Base-by-base conservation (phyloP, 2,888 invertebrate genomes). In the Spodoptera picta region DNA sequence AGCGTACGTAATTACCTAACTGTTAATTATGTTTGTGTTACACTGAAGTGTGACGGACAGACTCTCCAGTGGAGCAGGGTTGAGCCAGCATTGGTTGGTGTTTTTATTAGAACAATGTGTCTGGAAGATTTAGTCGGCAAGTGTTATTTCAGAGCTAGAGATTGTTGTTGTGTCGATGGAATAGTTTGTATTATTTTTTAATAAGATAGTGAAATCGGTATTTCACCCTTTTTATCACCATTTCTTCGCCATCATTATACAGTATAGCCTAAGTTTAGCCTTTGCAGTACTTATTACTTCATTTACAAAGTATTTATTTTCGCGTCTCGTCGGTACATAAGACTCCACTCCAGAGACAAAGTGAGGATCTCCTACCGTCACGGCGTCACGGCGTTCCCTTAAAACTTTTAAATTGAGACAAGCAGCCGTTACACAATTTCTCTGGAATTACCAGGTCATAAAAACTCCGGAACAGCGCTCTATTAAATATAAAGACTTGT, bases 401-500 rank as follows among this genome's bases (percentile, higher is more conserved):
- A 60, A 69, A 72, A 72, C 71, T 72, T 72, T 72, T 69, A 72
- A 74, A 74, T 74, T 72, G 71, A 63, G 69, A 72, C 69, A 74
- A 74, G 63, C 74, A 74, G 63, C 71, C 71, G 74, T 72, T 74
- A 72, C 71, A 74, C 74, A 72, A 69, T 72, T 70, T 70, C 68
- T 69, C 69, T 57, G 63, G 69, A 74, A 72, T 72, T 72, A 72
- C 71, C 71, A 72, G 71, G 53, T 69, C 71, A 69, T 72, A 72
- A 72, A 72, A 72, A 72, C 42, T 72, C 74, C 24, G 50, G 71
- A 72, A 72, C 70, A 69, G 56, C 56, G 59, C 59, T 69, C 69
- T 69, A 72, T 72, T 72, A 72, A 72, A 72, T 72, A 74, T 74
- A 72, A 72, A 72, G 71, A 72, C 71, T 74, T 72, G 71, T 74